Evolutionary conservation across 2,113 vertebrate species (phyloP).

Genomic region (Athene cunicularia): DNA sequence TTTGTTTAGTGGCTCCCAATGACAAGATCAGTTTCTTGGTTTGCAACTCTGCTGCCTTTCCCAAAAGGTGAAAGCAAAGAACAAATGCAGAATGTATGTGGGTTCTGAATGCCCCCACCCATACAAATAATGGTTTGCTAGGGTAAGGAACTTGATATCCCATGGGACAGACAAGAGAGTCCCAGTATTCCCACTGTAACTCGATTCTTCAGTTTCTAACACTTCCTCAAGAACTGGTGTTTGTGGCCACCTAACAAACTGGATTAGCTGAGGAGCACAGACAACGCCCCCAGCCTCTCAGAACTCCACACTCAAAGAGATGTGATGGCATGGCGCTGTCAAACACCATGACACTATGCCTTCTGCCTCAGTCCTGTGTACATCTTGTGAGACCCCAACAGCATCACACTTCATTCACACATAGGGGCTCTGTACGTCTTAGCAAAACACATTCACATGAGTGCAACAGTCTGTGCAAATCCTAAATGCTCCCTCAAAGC

Average conservation of each 20-base stretch:
- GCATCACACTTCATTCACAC: background rate
- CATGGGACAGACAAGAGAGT: background rate
- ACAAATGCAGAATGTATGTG: background rate
- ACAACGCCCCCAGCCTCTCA: background rate
- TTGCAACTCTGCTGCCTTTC: background rate
- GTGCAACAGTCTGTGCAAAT: background rate
- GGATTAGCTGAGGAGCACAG: background rate
- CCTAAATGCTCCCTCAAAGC: background rate
- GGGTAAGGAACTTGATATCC: background rate
- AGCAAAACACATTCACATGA: background rate
- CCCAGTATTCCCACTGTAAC: background rate
- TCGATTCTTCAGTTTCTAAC: background rate
- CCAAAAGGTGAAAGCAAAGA: background rate
- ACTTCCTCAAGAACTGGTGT: background rate
- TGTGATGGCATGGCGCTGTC: background rate
- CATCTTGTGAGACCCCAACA: background rate
- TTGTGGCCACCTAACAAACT: background rate
- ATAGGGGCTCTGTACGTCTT: background rate
- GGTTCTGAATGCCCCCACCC: background rate
- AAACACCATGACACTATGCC: accelerated
- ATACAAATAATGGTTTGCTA: background rate
- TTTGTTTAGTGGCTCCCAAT: background rate
- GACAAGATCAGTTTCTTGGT: background rate
- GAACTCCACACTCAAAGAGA: background rate
- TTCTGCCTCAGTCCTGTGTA: background rate